Conservation (phyloP, 2,113 vertebrate genomes). For the Leuciscus idus region DNA sequence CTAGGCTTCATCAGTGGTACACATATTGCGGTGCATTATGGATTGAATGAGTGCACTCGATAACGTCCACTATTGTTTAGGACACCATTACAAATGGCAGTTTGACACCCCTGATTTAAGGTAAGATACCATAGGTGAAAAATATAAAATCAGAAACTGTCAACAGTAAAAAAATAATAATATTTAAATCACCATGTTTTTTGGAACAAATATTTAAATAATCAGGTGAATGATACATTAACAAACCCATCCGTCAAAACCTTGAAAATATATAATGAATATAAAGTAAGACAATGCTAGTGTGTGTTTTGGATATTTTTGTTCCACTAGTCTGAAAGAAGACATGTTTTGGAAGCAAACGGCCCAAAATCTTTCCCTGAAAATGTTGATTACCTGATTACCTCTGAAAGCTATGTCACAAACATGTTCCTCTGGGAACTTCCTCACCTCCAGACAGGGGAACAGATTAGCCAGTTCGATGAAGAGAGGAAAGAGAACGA, state of each 20-base stretch:
- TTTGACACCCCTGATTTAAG: too few species aligned
- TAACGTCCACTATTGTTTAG: too few species aligned
- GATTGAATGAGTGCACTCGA: too few species aligned
- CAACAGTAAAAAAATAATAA: neutral
- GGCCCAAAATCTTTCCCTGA: neutral
- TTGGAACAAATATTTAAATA: too few species aligned
- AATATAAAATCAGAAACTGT: neutral
- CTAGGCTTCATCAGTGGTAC: too few species aligned
- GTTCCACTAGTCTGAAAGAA: neutral
- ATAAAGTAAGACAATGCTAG: too few species aligned
- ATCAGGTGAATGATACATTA: neutral
- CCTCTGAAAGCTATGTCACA: neutral
- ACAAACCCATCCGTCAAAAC: neutral
- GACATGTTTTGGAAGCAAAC: neutral
- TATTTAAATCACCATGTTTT: too few species aligned
- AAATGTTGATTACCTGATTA: neutral
- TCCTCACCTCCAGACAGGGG: constrained; percentile 76
- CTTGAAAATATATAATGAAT: neutral
- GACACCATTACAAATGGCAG: too few species aligned
- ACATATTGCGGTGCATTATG: too few species aligned
- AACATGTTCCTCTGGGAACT: neutral
- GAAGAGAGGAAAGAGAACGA: constrained; percentile 79
- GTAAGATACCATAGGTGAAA: too few species aligned
- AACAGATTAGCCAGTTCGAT: constrained; percentile 80
- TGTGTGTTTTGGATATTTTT: too few species aligned